A percentile compares a stretch with the other conserved stretches of the same genome.
Evolutionary conservation across 1,140 invertebrate species (phyloP).

Genomic region (Kradibia gibbosae): DNA sequence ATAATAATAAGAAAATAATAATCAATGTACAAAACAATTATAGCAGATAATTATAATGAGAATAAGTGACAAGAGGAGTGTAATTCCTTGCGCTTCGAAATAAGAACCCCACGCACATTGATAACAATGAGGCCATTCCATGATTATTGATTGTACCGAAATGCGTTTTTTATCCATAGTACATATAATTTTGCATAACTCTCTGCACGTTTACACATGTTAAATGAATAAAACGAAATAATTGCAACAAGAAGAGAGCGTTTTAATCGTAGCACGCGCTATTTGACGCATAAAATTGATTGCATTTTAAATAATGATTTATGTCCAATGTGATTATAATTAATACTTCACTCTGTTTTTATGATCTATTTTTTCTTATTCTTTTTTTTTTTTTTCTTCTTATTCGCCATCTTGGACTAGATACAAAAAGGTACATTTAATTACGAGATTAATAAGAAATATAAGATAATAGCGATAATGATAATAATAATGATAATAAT

Average conservation of each 20-base stretch:
- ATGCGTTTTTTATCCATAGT: slow-evolving; percentile 32
- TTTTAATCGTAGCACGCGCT: not conserved
- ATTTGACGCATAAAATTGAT: slow-evolving; percentile 3
- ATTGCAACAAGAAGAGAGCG: slow-evolving; percentile 36
- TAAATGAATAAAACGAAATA: slow-evolving; percentile 53
- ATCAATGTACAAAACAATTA: slow-evolving; percentile 46
- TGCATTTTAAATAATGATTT: not conserved
- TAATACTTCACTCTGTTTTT: no score
- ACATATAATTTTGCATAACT: slow-evolving; percentile 42
- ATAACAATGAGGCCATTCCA: slow-evolving; percentile 27
- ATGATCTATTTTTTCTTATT: no score
- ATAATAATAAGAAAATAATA: slow-evolving; percentile 38
- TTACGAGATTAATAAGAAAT: slow-evolving; percentile 62
- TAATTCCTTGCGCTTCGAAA: slow-evolving; percentile 32
- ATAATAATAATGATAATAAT: slow-evolving; percentile 47
- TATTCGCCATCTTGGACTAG: slow-evolving; percentile 65
- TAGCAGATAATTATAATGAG: slow-evolving; percentile 44
- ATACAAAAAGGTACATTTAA: slow-evolving; percentile 70
- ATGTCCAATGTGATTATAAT: not conserved
- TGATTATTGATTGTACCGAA: slow-evolving; percentile 33
- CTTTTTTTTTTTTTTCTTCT: slow-evolving; percentile 43
- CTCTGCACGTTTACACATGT: slow-evolving; percentile 46
- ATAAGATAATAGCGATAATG: no score
- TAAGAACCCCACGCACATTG: slow-evolving; percentile 33
- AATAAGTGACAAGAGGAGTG: slow-evolving; percentile 42